phyloP scores from a whole-genome alignment of 30 jellyfish, hydroid and myxozoan species.

The Clytia hemisphaerica region DNA sequence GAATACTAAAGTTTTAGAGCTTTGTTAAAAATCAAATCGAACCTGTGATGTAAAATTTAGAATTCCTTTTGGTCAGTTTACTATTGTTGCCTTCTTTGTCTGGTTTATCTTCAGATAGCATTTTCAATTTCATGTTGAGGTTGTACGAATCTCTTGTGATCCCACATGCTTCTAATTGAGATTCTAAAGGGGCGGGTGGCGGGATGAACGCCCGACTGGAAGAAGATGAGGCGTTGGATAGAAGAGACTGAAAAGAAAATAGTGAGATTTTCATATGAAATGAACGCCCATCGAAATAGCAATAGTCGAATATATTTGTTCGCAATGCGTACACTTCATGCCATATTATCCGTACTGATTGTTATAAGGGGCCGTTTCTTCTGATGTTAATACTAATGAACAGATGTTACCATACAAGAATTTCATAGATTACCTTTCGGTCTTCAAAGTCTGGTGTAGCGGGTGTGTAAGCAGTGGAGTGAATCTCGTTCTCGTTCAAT shows the following conservation, averaged over 20 bases:
- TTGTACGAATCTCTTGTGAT: slow-evolving; percentile 76
- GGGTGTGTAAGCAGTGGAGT: slow-evolving; percentile 15
- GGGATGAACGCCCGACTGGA: slow-evolving; percentile 84
- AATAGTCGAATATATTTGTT: not conserved
- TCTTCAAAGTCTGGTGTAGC: slow-evolving; percentile 28
- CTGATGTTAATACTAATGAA: too few species aligned
- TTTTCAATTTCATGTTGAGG: slow-evolving; percentile 59
- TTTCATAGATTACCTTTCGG: slow-evolving; percentile 10
- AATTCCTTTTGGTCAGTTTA: too few species aligned
- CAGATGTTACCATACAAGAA: not conserved
- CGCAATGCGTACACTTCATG: not conserved
- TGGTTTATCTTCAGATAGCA: slow-evolving; percentile 46
- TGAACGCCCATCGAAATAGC: not conserved
- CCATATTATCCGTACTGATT: too few species aligned
- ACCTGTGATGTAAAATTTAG: slow-evolving; percentile 90
- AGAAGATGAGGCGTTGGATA: slow-evolving; percentile 24
- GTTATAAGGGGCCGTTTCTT: not conserved
- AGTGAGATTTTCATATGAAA: not conserved
- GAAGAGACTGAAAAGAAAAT: not conserved
- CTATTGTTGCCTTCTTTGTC: slow-evolving; percentile 10
- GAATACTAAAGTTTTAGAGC: too few species aligned
- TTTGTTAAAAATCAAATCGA: not conserved
- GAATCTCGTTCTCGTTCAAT: slow-evolving; percentile 59
- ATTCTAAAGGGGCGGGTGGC: slow-evolving; percentile 92
- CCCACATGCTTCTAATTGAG: slow-evolving; percentile 96